Base-by-base conservation (phyloP, 64 coral and sea anemone species). In the Exaiptasia diaphana region DNA sequence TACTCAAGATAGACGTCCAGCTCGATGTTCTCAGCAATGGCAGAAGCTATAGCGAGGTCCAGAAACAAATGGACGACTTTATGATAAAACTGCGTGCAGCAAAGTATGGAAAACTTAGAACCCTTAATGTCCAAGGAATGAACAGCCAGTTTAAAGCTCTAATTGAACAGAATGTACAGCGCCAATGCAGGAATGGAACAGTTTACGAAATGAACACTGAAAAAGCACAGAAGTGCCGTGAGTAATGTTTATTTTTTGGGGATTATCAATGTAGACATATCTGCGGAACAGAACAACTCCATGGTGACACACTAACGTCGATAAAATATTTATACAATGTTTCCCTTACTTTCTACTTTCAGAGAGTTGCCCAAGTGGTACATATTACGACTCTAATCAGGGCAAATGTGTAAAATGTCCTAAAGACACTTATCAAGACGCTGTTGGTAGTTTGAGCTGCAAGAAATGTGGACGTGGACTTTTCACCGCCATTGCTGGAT, bases 361-460 rank as follows among this genome's bases (percentile, higher is more conserved):
- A 99, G 95, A 89, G 68, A 99, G 82, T 50, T 99, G 95, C 42
- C 89, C 89, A 27, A 35, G 80, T 39, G 95, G 95, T 3, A 89
- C 37, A 5, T 92, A 76, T 18, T 99, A 84, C 73, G 68, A 79
- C 34, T 74, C 67, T 25, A 70, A 14, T 24, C 23, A 39, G 40
- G 73, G 68, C 37, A 32, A 73, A 36, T 94, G 91, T 20, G 67
- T 50, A 20, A 13, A 37, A 25, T 94, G 91, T 57, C 89, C 89
- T 0, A 11, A 61, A 38, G 49, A 88, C 6, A 99, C 85, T 15
- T 99, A 88, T 34, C 85, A 91, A 18, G 24, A 89, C 18, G 44
- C 72, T 7, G 40, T 42, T 34, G 89, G 80, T 2, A 92, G 90
- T 21, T 55, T 89, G 14, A 27, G 46, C 18, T 92, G 90, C 67